Percentiles rank a stretch among this genome's conserved stretches.
phyloP scores from a whole-genome alignment of 2,888 invertebrate species.

The Acleris holmiana region DNA sequence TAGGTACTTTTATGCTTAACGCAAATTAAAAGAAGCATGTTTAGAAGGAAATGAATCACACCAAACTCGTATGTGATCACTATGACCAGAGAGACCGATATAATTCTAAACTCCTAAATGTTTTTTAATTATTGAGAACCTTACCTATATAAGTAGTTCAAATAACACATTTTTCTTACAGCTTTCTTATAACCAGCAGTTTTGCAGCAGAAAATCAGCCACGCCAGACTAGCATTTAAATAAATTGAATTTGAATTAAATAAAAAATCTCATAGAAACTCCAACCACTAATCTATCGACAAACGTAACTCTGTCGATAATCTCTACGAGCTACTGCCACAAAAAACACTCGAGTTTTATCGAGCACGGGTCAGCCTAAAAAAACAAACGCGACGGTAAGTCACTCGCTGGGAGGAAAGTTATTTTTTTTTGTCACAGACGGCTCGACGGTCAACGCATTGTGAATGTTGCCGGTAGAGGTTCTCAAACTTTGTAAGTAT shows the following conservation, averaged over 20 bases:
- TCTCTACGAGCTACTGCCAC: constrained; percentile 75
- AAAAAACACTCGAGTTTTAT: constrained; percentile 77
- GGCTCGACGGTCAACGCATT: constrained; percentile 65
- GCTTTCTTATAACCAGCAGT: no score
- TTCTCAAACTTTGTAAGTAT: constrained; percentile 51
- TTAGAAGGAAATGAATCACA: background rate
- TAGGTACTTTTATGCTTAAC: background rate
- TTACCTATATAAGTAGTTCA: no score
- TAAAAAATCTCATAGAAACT: background rate
- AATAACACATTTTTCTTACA: no score
- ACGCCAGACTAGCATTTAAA: no score
- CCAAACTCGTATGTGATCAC: no score
- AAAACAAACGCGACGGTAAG: constrained; percentile 81
- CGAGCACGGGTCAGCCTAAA: constrained; percentile 80
- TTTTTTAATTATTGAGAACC: no score
- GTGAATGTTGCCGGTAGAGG: constrained; percentile 45
- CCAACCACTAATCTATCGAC: constrained; percentile 52
- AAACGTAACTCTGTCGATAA: constrained; percentile 37
- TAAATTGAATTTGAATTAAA: background rate
- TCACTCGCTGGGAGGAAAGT: constrained; percentile 74
- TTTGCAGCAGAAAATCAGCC: no score
- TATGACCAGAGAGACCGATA: no score
- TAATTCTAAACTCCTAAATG: no score
- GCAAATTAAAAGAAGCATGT: background rate
- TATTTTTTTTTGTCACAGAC: constrained; percentile 78